Percentiles rank a stretch among this genome's conserved stretches.
Conservation (phyloP, 2,888 invertebrate species). For the Athalia cordata region DNA sequence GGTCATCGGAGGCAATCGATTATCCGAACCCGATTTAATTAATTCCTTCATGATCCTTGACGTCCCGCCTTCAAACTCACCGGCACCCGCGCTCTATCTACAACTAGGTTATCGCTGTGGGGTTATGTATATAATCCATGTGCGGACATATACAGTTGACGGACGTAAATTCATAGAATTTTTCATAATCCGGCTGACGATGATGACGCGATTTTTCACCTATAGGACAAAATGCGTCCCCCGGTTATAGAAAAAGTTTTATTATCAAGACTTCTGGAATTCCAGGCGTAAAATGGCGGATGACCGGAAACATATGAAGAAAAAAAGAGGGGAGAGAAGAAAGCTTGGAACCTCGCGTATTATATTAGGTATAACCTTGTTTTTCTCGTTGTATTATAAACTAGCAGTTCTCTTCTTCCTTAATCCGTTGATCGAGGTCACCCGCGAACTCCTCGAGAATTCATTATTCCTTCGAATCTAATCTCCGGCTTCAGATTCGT, state of each 20-base stretch:
- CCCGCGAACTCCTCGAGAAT: slow-evolving; percentile 16
- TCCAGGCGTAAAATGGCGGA: too few relatives aligned
- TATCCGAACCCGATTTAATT: slow-evolving; percentile 59
- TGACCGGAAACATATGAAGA: too few relatives aligned
- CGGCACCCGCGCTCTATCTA: background rate
- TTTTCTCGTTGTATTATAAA: background rate
- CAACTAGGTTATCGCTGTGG: background rate
- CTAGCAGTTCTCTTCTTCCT: background rate
- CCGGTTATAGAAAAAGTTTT: background rate
- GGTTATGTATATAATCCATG: background rate
- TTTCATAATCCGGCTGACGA: too few relatives aligned
- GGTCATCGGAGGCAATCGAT: slow-evolving; percentile 51
- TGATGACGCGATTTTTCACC: too few relatives aligned
- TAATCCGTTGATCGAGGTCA: slow-evolving; percentile 4
- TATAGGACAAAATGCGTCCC: background rate
- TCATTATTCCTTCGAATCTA: slow-evolving; percentile 16
- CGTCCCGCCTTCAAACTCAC: slow-evolving; percentile 1
- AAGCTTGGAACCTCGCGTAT: too few relatives aligned
- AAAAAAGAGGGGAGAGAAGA: too few relatives aligned
- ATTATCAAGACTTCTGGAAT: too few relatives aligned
- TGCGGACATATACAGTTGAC: background rate
- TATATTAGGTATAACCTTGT: background rate
- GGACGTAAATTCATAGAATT: background rate
- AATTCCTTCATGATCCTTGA: slow-evolving; percentile 53
- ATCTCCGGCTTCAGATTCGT: slow-evolving; percentile 20